Evolutionary conservation across 2,797 vertebrate genomes (phyloP).

Genomic region (Premnoplex brunnescens): DNA sequence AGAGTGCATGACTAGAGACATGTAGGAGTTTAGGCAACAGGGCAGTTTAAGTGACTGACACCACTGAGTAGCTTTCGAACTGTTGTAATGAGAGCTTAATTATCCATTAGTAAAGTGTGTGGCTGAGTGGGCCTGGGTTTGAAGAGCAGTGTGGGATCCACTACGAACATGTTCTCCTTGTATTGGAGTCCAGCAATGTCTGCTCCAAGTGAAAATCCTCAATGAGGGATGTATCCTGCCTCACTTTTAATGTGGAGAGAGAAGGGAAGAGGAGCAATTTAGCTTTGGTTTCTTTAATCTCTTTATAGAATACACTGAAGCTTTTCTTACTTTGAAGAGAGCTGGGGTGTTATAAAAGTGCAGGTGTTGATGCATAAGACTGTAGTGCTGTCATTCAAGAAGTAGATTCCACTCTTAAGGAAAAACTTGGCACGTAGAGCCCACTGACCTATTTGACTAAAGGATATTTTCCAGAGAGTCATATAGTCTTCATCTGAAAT

Average conservation of each 20-base stretch:
- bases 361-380: neutral
- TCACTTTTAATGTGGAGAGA: neutral
- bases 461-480: conserved; percentile 18
- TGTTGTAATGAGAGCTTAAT: neutral
- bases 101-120: neutral
- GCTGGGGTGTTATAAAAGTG: neutral
- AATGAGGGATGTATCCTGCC: neutral
- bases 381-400: neutral
- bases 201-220: neutral
- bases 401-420: neutral
- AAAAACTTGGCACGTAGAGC: neutral
- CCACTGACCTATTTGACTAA: neutral
- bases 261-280: neutral
- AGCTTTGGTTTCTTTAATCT: neutral
- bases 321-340: neutral
- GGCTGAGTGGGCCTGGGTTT: neutral
- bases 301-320: neutral
- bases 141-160: neutral
- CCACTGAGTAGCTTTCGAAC: neutral
- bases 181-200: neutral
- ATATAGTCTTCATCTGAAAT: neutral
- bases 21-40: neutral
- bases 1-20: neutral
- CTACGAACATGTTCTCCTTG: neutral
- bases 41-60: neutral